phyloP scores from a whole-genome alignment of 1,140 invertebrate genomes.

The Megalopta genalis region DNA sequence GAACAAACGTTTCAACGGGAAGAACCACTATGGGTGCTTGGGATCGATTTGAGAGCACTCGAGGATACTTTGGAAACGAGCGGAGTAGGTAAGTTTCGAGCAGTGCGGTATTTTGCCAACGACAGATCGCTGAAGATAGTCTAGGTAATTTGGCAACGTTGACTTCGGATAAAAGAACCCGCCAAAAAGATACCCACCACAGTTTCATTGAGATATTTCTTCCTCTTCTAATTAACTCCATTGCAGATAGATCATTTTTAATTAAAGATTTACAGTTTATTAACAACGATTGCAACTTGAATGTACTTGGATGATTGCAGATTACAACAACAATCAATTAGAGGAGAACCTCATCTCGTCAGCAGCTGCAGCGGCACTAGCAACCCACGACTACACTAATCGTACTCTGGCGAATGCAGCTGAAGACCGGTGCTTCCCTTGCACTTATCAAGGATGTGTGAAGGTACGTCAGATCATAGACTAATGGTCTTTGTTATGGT shows the following conservation, averaged over 20 bases:
- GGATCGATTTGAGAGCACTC: conserved; percentile 76
- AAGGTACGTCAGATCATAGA: conserved; percentile 63
- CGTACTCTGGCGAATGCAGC: conserved; percentile 70
- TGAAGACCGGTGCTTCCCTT: conserved; percentile 82
- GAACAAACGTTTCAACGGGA: conserved; percentile 70
- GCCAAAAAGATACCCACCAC: no score
- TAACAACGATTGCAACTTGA: no score
- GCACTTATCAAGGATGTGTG: conserved; percentile 81
- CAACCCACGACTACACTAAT: conserved; percentile 78
- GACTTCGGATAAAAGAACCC: background rate
- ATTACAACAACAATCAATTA: conserved; percentile 76
- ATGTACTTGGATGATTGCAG: conserved; percentile 62
- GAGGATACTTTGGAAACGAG: conserved; percentile 65
- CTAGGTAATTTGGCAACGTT: background rate
- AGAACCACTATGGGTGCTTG: conserved; percentile 75
- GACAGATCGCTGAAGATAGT: background rate
- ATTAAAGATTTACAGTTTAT: no score
- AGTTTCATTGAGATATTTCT: no score
- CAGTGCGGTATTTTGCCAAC: background rate
- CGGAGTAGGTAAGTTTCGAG: conserved; percentile 52
- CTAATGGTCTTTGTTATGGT: no score
- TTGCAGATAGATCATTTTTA: background rate
- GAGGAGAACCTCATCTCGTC: conserved; percentile 67
- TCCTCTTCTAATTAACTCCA: no score
- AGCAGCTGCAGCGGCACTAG: conserved; percentile 74